These are phyloP conservation scores for Ctenochaetus hawaiiensis DNA, from an alignment of 2,797 vertebrate genomes.

Conservation along the genomic window DNA sequence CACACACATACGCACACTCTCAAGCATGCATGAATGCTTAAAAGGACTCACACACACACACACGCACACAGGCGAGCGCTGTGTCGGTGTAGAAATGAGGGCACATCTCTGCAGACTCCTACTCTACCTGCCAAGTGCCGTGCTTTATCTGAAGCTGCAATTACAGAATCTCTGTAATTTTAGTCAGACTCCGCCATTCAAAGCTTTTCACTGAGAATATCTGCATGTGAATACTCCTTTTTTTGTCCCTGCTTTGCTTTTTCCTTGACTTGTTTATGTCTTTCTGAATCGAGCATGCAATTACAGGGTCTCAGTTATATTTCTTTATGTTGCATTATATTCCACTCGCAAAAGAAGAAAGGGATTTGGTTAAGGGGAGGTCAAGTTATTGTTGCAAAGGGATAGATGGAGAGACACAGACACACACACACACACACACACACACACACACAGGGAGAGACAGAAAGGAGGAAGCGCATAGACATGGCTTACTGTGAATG, in stretches of 20 bases:
- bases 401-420: background rate
- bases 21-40: conserved; percentile 64
- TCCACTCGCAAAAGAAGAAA: conserved; percentile 25
- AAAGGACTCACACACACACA: conserved; percentile 39
- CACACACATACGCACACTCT: conserved; percentile 27
- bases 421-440: too few relatives aligned
- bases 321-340: conserved; percentile 38
- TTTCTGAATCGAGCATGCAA: conserved; percentile 45
- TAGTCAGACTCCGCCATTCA: conserved; percentile 67
- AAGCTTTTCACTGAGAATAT: conserved; percentile 59
- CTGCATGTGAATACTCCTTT: conserved; percentile 49
- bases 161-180: conserved; percentile 83
- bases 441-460: too few relatives aligned
- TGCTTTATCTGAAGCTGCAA: conserved; percentile 79
- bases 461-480: background rate
- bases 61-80: conserved; percentile 5
- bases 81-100: conserved; percentile 76
- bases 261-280: conserved; percentile 63
- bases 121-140: conserved; percentile 81
- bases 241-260: conserved; percentile 29
- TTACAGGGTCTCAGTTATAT: conserved; percentile 44
- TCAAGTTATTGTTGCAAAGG: conserved; percentile 33
- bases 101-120: conserved; percentile 83
- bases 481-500: conserved; percentile 52
- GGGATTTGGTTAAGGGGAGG: conserved; percentile 46